Base-by-base conservation (phyloP, 1,140 invertebrate genomes). In the Araneus ventricosus region DNA sequence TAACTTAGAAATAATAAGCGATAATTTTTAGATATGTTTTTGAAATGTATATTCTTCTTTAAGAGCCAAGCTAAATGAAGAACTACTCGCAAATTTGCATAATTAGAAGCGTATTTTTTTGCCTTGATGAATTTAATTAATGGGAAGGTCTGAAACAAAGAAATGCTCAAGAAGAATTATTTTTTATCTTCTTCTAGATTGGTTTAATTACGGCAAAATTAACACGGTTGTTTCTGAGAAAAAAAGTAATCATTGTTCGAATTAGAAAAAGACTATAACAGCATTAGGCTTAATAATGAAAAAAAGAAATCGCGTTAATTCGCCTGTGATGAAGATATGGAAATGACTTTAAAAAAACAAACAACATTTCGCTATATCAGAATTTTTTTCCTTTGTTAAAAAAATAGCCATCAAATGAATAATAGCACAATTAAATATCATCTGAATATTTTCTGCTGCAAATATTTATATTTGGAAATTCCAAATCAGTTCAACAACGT, bases 141-240 rank as follows among this genome's bases (percentile, higher is more conserved):
- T 30, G 67, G 59, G 39, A 34, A 24, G 24, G 20, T 17, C 20
- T 80, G 34, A 90, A 79, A 90, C 88, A 90, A 90, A 90, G 70
- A 80, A 90, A 80, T 45, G 34, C n/a, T 27, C 1, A 7, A 61
- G 30, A 34, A 39, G 30, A 61, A n/a, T 17, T 10, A 37, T 75
- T 70, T 84, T 27, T 84, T 70, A 63, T n/a, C 24, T 67, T 67
- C 8, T 22, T 2, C n/a, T 24, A 41, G 27, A 59, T 39, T 90
- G 88, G 70, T 70, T 90, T 90, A 90, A 90, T 90, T 90, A 90
- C 67, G 39, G 22, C 52, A 45, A 80, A 90, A 90, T 90, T 79
- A 90, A 88, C 34, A 27, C 59, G 52, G 5, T 24, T 17, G 41
- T 57, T 45, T 45, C 24, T 52, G 14, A 84, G 24, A 52, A 57